phyloP scores from a whole-genome alignment of 2,113 vertebrate genomes.

The Canis aureus region DNA sequence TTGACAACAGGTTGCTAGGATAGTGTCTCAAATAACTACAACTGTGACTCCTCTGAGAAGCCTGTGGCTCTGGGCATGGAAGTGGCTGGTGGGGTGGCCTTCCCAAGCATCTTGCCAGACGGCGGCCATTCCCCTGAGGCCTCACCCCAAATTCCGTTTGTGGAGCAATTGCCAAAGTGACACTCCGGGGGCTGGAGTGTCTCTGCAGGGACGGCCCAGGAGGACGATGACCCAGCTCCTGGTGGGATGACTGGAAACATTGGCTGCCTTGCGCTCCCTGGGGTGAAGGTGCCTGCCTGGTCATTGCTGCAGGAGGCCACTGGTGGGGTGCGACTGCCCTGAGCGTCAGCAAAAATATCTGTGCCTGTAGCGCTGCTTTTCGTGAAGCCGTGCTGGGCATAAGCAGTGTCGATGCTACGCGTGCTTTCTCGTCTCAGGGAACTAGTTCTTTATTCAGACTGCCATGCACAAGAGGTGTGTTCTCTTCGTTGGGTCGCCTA shows the following conservation, averaged over 20 bases:
- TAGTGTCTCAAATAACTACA: too few relatives aligned
- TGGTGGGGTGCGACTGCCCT: background rate
- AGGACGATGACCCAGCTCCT: fast-evolving
- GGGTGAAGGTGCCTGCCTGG: too few relatives aligned
- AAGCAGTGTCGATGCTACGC: background rate
- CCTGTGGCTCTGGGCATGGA: background rate
- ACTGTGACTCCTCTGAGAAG: background rate
- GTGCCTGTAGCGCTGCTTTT: background rate
- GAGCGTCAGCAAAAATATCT: slow-evolving; percentile 85
- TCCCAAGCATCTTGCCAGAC: background rate
- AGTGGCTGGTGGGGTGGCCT: background rate
- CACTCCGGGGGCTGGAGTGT: background rate
- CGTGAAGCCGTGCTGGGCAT: background rate
- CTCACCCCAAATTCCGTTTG: background rate
- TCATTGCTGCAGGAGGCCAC: background rate
- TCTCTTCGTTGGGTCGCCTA: background rate
- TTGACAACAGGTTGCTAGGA: background rate
- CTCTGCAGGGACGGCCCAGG: background rate
- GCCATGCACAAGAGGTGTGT: background rate
- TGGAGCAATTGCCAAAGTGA: background rate
- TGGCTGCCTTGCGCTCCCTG: background rate
- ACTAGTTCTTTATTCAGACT: background rate
- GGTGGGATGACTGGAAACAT: background rate
- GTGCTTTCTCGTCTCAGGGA: background rate
- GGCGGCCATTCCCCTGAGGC: background rate